Conservation (phyloP, 1,140 invertebrate species). For the Lithobius niger region DNA sequence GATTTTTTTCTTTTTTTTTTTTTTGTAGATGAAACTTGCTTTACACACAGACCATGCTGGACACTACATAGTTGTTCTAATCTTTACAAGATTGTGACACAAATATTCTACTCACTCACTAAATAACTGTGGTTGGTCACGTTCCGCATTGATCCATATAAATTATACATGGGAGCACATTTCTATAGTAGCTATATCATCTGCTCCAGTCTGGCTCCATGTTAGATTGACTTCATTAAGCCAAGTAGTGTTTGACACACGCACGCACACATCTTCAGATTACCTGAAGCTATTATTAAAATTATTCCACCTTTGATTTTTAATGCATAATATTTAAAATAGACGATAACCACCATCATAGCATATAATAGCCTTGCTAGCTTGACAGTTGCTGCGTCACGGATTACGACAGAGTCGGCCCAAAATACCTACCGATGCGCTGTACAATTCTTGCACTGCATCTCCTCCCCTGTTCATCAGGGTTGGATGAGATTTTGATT, state of each 20-base stretch:
- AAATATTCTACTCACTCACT: conserved; percentile 8
- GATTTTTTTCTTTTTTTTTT: background rate
- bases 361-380: too few species aligned
- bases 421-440: too few species aligned
- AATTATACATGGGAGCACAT: conserved; percentile 6
- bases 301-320: conserved; percentile 1
- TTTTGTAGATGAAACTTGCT: conserved; percentile 1
- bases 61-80: background rate
- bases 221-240: background rate
- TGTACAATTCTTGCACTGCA: too few species aligned
- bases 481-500: conserved; percentile 6
- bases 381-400: too few species aligned
- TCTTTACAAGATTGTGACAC: conserved; percentile 10
- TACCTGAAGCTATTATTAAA: background rate
- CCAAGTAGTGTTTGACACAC: background rate
- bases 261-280: background rate
- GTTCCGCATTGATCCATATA: background rate
- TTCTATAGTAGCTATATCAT: too few species aligned
- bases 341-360: background rate
- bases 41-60: conserved; percentile 9
- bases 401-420: too few species aligned
- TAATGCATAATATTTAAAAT: conserved; percentile 6
- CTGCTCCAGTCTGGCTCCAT: background rate
- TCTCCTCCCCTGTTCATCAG: background rate
- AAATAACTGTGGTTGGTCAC: conserved; percentile 6